Evolutionary conservation across 2,888 invertebrate genomes (phyloP).

Genomic region (Creontiades dilutus): DNA sequence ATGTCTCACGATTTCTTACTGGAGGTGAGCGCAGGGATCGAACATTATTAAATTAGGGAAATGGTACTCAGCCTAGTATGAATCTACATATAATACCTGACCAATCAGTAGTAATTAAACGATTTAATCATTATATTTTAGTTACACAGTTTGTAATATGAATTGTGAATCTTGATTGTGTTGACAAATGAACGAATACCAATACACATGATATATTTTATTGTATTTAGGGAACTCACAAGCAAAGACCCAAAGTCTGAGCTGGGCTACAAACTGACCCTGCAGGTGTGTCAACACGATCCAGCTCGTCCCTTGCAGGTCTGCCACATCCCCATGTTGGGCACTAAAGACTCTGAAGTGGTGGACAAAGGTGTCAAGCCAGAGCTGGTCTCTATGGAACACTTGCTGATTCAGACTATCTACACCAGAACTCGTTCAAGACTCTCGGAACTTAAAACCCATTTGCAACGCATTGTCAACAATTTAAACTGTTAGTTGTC

Average conservation of each 20-base stretch:
- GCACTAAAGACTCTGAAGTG: constrained; percentile 85
- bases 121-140: too few relatives aligned
- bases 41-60: too few relatives aligned
- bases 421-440: constrained; percentile 94
- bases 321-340: constrained; percentile 84
- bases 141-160: too few relatives aligned
- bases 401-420: constrained; percentile 95
- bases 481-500: constrained; percentile 83
- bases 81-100: too few relatives aligned
- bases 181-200: too few relatives aligned
- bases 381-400: constrained; percentile 96
- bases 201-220: not conserved
- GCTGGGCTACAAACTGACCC: constrained; percentile 91
- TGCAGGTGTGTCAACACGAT: constrained; percentile 92
- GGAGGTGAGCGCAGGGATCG: constrained; percentile 83
- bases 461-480: constrained; percentile 85
- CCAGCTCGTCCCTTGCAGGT: constrained; percentile 87
- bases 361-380: constrained; percentile 90
- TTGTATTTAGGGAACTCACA: constrained; percentile 80
- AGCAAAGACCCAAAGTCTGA: constrained; percentile 88
- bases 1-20: constrained; percentile 94
- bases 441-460: constrained; percentile 88
- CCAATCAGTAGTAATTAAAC: too few relatives aligned
- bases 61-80: too few relatives aligned
- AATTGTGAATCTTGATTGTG: too few relatives aligned